phyloP scores from a whole-genome alignment of 2,797 vertebrate species.

The Paratrypauchen microcephalus region DNA sequence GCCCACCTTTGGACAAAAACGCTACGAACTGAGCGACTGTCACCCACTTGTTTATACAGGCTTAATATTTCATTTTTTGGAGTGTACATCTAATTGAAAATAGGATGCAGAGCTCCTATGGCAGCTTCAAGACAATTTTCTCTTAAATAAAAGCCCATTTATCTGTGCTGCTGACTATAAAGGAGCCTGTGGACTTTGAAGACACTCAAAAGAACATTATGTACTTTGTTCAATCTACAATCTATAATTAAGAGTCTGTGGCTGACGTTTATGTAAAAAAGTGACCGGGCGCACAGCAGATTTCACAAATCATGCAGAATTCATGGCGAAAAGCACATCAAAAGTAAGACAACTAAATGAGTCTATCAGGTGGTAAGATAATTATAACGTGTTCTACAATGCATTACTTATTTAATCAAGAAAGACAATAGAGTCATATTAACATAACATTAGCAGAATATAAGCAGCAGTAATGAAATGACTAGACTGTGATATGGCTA shows the following conservation, averaged over 20 bases:
- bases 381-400: background rate
- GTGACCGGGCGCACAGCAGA: background rate
- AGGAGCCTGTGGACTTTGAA: conserved; percentile 44
- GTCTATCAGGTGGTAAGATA: background rate
- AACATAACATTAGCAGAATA: too few relatives aligned
- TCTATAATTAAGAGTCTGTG: conserved; percentile 1
- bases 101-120: background rate
- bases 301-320: background rate
- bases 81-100: background rate
- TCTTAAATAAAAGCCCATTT: conserved; percentile 41
- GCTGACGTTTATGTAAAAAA: background rate
- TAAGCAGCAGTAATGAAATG: too few relatives aligned
- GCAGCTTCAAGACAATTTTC: background rate
- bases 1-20: too few relatives aligned
- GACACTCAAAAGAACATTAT: conserved; percentile 31
- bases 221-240: conserved; percentile 4
- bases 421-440: too few relatives aligned
- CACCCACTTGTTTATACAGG: background rate
- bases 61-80: background rate
- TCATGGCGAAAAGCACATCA: background rate
- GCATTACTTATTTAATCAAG: background rate
- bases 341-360: background rate
- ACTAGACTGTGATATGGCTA: too few relatives aligned
- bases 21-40: too few relatives aligned
- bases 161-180: conserved; percentile 33